Base-by-base conservation (phyloP, 1,140 invertebrate genomes). In the Radopholus similis region DNA sequence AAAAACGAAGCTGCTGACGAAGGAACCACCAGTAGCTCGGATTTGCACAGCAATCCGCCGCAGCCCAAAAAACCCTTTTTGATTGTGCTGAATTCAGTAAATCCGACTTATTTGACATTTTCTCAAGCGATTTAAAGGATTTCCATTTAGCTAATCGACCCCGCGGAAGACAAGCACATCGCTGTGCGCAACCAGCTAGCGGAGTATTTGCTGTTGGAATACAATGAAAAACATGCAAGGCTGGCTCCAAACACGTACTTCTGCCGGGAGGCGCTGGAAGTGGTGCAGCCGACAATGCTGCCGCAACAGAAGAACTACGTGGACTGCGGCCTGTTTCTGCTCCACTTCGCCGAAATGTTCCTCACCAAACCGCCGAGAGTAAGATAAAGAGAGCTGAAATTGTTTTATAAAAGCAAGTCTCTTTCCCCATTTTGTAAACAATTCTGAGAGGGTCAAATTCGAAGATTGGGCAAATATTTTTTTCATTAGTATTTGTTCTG, bases 301-400 rank as follows among this genome's bases (percentile, higher is more conserved):
- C 94, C 94, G 21, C 92, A 95, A 81, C 95, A 98, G 85, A 92
- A 89, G 66, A 97, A 97, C 86, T 93, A 90, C 82, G 92, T 90
- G 40, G 95, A 98, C 84, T 98, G 95, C 86, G 95, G 95, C 2
- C 85, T 97, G 5, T 97, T 92, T 85, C 85, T 97, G 42, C 85
- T 97, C 35, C 92, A 97, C 83, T 97, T 95, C 87, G 92, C 92
- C 4, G 93, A 97, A 85, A 89, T 89, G 63, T 98, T 97, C 86
- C 95, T 97, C 49, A 66, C 13, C 1, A 62, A 73, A 30, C 57
- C 67, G 8, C 74, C 74, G 21, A 66, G 51, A 28, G 75, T 75
- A n/a, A 8, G 60, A 34, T 21, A 28, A 9, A 54, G 21, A 66
- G n/a, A n/a, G n/a, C n/a, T n/a, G n/a, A n/a, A n/a, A n/a, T 57